Base-by-base conservation (phyloP, 2,888 invertebrate species). In the Ophion costatus region DNA sequence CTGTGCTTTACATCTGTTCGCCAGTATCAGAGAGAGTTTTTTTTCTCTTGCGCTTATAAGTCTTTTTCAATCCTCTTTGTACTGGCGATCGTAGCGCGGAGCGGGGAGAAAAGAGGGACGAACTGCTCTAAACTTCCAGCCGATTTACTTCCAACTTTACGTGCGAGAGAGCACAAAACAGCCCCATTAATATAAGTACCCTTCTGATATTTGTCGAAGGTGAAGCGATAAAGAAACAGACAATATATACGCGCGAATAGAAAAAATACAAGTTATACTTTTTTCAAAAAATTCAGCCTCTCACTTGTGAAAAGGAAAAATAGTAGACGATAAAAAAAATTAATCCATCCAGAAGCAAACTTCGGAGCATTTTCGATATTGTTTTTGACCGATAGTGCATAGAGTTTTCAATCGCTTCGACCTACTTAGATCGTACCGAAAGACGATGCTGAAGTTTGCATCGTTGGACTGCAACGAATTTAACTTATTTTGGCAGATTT, bases 91-190 rank as follows among this genome's bases (percentile, higher is more conserved):
- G 78, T 77, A 20, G 56, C 64, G 76, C 33, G 20, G 22, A 51
- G 66, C 76, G 45, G 69, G n/a, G 56, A 66, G 64, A 56, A 59
- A 45, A 64, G 57, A 57, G 42, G 9, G 14, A 63, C 56, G 57
- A 45, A 57, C 70, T n/a, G 64, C 67, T 64, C 63, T 45, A 24
- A 56, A 66, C 77, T 84, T 84, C 84, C 84, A 84, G 51, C 71
- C 84, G 84, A 84, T 84, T 84, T 79, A 78, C 82, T 81, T 64
- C 61, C 57, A 42, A 71, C 66, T 78, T 80, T 45, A 75, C 82
- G 81, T 75, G 33, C 79, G 64, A 82, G 82, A 67, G 59, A 75
- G 66, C 84, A 77, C 57, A 38, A 80, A 83, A 75, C 71, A 81
- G 17, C 57, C n/a, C 66, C 69, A 42, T 63, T 69, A 80, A 83